A percentile compares a stretch with the other conserved stretches of the same genome.
Conservation (phyloP, 2,888 invertebrate genomes). For the Ommatoiulus sabulosus region DNA sequence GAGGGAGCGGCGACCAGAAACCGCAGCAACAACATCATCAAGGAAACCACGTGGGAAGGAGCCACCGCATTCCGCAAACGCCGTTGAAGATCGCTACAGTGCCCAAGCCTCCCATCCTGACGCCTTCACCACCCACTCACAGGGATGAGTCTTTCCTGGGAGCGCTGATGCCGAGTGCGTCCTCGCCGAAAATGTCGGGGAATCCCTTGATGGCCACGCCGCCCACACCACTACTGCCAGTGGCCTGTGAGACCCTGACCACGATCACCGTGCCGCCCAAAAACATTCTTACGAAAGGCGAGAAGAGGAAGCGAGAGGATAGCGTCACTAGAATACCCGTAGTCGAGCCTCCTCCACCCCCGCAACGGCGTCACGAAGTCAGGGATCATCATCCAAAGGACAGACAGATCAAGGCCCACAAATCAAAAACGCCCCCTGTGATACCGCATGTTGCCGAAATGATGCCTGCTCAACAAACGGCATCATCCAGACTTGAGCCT, state of each 20-base stretch:
- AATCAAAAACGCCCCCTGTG: constrained; percentile 54
- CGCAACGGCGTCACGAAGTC: neutral
- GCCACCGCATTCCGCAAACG: neutral
- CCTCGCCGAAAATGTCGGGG: neutral
- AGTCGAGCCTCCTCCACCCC: neutral
- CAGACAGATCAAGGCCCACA: constrained; percentile 50
- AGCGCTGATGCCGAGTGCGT: neutral
- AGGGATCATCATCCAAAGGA: constrained; percentile 3
- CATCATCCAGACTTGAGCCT: neutral
- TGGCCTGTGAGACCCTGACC: neutral
- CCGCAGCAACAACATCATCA: neutral
- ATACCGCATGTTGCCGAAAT: constrained; percentile 3
- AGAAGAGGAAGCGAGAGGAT: neutral
- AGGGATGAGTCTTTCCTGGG: neutral
- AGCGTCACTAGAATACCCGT: neutral
- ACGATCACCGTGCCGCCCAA: neutral
- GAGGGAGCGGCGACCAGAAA: neutral
- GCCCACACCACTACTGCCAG: neutral
- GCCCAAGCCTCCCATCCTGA: constrained; percentile 49
- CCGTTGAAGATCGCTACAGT: neutral
- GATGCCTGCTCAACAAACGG: neutral
- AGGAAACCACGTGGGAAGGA: neutral
- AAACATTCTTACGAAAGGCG: neutral
- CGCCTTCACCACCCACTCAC: constrained; percentile 49
- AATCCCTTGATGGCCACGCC: neutral